Conservation (phyloP, 2,797 vertebrate genomes). For the Graptemys geographica region DNA sequence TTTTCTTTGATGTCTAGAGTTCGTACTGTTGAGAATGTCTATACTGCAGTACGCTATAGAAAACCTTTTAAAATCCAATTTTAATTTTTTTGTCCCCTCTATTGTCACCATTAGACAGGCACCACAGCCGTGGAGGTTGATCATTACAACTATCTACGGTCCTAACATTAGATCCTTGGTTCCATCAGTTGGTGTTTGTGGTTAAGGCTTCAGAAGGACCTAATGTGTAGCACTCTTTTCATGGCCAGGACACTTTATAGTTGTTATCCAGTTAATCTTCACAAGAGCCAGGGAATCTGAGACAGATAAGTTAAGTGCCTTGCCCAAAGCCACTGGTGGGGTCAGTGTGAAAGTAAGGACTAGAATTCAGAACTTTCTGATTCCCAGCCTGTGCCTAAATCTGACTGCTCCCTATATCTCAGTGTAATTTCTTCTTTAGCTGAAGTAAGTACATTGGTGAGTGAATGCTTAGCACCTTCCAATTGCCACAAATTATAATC, state of each 20-base stretch:
- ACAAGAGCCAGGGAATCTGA: not conserved
- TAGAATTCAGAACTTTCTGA: not conserved
- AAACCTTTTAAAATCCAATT: too few species aligned
- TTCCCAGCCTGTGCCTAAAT: not conserved
- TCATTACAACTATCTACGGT: too few species aligned
- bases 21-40: too few species aligned
- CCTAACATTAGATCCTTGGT: too few species aligned
- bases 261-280: not conserved
- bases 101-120: too few species aligned
- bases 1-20: too few species aligned
- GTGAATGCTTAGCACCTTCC: not conserved
- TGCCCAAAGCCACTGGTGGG: not conserved
- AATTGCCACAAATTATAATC: not conserved
- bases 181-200: too few species aligned
- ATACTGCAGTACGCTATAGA: too few species aligned
- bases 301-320: not conserved
- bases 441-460: not conserved
- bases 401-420: not conserved
- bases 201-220: not conserved
- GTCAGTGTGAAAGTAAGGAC: not conserved
- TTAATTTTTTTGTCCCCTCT: too few species aligned
- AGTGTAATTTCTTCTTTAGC: rapidly evolving
- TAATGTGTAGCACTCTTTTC: not conserved
- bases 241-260: not conserved
- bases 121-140: too few species aligned